Conservation (phyloP, 2,113 vertebrate genomes). For the Kryptolebias marmoratus region DNA sequence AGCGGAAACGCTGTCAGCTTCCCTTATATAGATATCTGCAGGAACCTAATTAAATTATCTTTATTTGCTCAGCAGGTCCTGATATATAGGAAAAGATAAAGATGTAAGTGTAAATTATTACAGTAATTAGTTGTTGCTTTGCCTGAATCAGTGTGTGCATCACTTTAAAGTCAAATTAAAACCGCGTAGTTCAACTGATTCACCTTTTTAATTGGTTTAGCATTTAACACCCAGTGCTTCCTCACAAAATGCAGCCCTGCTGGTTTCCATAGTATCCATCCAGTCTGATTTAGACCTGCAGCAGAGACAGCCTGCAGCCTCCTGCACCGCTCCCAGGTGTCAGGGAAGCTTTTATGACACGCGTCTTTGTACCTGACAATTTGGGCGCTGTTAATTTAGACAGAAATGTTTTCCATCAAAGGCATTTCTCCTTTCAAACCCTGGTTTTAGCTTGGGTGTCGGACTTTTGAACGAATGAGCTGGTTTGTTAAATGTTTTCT, state of each 20-base stretch:
- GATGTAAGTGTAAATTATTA: no score
- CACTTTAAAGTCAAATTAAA: neutral
- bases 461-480: conserved; percentile 30
- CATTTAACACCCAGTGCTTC: neutral
- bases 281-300: conserved; percentile 26
- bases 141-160: no score
- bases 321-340: conserved; percentile 2
- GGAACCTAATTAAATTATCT: neutral
- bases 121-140: no score
- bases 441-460: neutral
- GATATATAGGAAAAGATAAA: no score
- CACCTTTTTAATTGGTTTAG: conserved; percentile 15
- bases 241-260: no score
- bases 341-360: neutral
- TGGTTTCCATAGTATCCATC: neutral
- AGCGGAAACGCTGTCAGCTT: neutral
- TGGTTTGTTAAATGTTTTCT: neutral
- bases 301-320: neutral
- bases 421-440: neutral
- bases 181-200: neutral
- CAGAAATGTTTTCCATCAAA: neutral
- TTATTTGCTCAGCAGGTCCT: no score
- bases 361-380: neutral
- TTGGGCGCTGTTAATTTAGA: neutral
- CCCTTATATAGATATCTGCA: neutral